These are phyloP conservation scores for Podarcis muralis DNA, from an alignment of 2,113 vertebrate species.

Conservation along the genomic window DNA sequence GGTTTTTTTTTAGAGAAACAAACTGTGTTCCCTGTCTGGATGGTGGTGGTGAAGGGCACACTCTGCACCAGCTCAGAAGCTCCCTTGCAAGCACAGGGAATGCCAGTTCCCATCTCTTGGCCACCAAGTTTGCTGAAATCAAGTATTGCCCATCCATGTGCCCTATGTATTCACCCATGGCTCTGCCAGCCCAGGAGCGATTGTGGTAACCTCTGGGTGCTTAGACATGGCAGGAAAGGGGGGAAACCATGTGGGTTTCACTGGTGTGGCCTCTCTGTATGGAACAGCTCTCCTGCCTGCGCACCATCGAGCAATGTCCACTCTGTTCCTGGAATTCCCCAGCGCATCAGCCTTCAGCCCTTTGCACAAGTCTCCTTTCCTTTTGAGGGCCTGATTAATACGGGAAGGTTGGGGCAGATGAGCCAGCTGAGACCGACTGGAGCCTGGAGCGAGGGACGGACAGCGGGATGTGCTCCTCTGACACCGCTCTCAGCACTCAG, in stretches of 20 bases:
- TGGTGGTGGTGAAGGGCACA: too few species aligned
- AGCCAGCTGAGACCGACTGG: neutral
- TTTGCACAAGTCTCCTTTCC: too few species aligned
- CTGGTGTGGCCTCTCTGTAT: neutral
- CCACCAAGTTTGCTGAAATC: neutral
- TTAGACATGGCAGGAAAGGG: neutral
- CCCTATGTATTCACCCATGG: too few species aligned
- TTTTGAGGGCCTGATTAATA: too few species aligned
- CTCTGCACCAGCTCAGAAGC: neutral
- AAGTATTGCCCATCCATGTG: neutral
- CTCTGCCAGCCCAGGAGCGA: neutral
- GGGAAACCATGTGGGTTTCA: neutral
- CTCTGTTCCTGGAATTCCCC: too few species aligned
- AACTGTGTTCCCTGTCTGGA: neutral
- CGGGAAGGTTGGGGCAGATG: too few species aligned
- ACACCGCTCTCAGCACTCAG: neutral
- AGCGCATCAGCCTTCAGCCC: too few species aligned
- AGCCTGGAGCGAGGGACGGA: neutral
- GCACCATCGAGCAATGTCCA: too few species aligned
- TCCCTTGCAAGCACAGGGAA: neutral
- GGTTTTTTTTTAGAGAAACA: too few species aligned
- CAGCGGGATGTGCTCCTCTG: neutral
- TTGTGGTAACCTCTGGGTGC: neutral
- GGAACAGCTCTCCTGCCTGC: too few species aligned
- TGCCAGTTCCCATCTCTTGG: neutral